Conservation (phyloP, 2,113 vertebrate species). For the Hippocampus zosterae region DNA sequence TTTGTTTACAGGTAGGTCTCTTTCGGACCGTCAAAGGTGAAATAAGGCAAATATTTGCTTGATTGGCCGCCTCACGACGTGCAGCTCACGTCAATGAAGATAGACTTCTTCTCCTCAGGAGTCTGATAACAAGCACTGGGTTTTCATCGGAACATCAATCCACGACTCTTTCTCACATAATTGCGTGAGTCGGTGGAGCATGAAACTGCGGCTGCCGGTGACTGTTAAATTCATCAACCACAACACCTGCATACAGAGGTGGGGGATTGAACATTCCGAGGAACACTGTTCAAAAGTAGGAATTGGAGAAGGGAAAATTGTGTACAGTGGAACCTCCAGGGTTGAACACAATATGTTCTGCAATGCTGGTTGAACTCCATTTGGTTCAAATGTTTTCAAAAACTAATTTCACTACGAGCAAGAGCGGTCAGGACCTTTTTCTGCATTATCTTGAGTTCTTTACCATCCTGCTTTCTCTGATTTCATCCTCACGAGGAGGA, state of each 20-base stretch:
- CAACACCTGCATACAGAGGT: neutral
- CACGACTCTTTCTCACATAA: conserved; percentile 43
- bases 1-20: conserved; percentile 15
- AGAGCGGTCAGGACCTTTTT: too few species aligned
- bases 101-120: conserved; percentile 45
- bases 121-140: conserved; percentile 37
- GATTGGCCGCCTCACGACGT: conserved; percentile 29
- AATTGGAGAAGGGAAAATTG: neutral
- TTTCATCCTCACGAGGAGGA: too few species aligned
- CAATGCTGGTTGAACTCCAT: neutral
- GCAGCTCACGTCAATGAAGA: conserved; percentile 41
- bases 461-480: too few species aligned
- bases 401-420: too few species aligned
- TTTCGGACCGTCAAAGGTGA: conserved; percentile 2
- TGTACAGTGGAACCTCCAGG: neutral
- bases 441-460: too few species aligned
- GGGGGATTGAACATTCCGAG: conserved; percentile 1
- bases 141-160: conserved; percentile 55
- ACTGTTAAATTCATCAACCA: conserved; percentile 50
- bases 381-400: too few species aligned
- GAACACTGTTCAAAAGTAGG: neutral
- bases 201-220: conserved; percentile 46
- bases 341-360: neutral
- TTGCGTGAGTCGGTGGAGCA: conserved; percentile 37
- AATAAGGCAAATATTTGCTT: conserved; percentile 8